Base-by-base conservation (phyloP, 2,797 vertebrate species). In the Hylomyscus alleni region DNA sequence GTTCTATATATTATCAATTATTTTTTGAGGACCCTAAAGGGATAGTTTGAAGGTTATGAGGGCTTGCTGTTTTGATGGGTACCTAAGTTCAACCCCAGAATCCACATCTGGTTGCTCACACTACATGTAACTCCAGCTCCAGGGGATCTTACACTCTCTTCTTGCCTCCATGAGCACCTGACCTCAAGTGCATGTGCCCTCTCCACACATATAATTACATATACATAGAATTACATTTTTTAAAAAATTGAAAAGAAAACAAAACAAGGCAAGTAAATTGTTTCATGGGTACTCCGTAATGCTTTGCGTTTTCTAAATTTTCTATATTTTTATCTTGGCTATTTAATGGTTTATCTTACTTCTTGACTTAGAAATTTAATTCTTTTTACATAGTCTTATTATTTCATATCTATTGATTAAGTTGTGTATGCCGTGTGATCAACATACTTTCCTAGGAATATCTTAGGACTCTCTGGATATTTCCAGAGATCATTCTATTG, bases 1-100 rank as follows among this genome's bases (percentile, higher is more conserved):
- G 47, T 83, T 96, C 92, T 88, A 34, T 44, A n/a, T 91, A 34
- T 88, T 62, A 92, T 90, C 88, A 37, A 47, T 40, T 89, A 93
- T 76, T 90, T 90, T 95, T 91, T 86, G 29, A 94, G 44, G 62
- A 10, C n/a, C 34, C 69, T 56, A 11, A 26, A 73, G n/a, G 5
- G 4, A 29, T 29, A 22, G 2, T 4, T 37, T n/a, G 69, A 72
- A 40, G 85, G n/a, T 40, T 40, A 56, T 6, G 14, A 73, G 50
- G 26, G 34, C 31, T n/a, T 52, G 31, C 31, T 50, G 60, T 47
- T 67, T 52, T 69, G 19, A 13, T 26, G 44, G 40, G 31, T 47
- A n/a, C 44, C 62, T 24, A 20, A 8, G 20, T 85, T 9, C 31
- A 69, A 4, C 5, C 31, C 44, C 12, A n/a, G 62, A 34, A 50